Evolutionary conservation across 2,888 invertebrate genomes (phyloP), one percentile per base, ranked within the genome.

Genomic region (Pterobdella sp.): DNA sequence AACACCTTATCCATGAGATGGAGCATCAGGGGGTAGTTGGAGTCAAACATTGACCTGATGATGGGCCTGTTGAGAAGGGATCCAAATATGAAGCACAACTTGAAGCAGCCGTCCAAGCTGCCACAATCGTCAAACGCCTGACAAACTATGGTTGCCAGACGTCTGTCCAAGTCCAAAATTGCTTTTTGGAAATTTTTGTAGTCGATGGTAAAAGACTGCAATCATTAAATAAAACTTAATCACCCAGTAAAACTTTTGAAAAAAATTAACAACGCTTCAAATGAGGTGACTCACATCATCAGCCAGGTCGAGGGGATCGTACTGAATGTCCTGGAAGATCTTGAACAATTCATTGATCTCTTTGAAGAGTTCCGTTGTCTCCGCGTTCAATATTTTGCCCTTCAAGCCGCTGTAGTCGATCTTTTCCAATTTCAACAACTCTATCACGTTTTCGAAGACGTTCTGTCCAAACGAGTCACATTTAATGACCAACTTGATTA

Each of bases 101-200:
- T 95, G 83, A 93, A 94, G 77, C 90, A 88, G 73, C 91, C 90
- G 83, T 94, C 94, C 77, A 94, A 87, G 81, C 93, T 93, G 72
- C 89, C 88, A 80, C 93, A 93, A 82, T 94, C 94, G 82, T 94
- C 94, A 81, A 95, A 94, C 0, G 93, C 93, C 83, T 93, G 92
- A 76, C 92, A 92, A 76, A 94, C 87, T 78, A 94, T 91, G 1
- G 94, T 90, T 0, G 93, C 91, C 75, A 96, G 84, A 83, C 94
- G 90, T 81, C 92, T 88, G 83, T 96, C 95, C 82, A 94, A 88
- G 84, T 94, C 93, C 32, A 88, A 86, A 77, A 94, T 92, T 77
- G 89, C 90, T 66, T 89, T 88, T 84, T 90, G 89, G 84, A 95
- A 95, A 72, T 88, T 87, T 77, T 88, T 87, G 81, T 92, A 93